Conservation (phyloP, 2,797 vertebrate genomes). For the Acanthiza pusilla region DNA sequence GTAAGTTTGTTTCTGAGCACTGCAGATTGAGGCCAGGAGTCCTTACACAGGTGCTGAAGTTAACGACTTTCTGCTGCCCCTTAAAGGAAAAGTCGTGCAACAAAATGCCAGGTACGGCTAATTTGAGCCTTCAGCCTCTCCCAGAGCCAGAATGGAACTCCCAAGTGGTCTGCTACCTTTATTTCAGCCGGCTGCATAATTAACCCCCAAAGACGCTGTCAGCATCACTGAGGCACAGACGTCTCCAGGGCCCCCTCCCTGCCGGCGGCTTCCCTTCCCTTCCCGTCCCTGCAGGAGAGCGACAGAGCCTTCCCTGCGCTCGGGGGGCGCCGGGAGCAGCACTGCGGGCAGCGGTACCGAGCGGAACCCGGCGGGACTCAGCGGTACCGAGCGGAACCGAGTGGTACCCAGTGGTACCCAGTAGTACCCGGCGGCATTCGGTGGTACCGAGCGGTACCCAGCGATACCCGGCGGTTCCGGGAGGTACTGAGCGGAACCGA, state of each 20-base stretch:
- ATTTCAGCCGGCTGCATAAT: not conserved
- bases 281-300: not conserved
- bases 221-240: not conserved
- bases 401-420: no score
- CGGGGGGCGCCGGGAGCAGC: not conserved
- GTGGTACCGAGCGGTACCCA: accelerated
- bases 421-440: accelerated
- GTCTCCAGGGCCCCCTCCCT: not conserved
- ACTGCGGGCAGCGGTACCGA: not conserved
- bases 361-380: not conserved
- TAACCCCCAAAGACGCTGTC: not conserved
- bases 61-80: not conserved
- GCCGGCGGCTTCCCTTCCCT: not conserved
- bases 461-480: not conserved
- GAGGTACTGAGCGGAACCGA: not conserved
- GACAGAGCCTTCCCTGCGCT: not conserved
- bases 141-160: not conserved
- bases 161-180: not conserved
- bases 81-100: not conserved
- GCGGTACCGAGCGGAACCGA: no score
- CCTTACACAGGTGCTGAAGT: not conserved
- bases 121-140: not conserved
- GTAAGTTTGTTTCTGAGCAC: not conserved
- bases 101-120: not conserved
- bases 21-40: not conserved